Percentiles rank a stretch among this genome's conserved stretches.
These are phyloP conservation scores for Brachypterus glaber DNA, from an alignment of 2,888 invertebrate genomes.

Conservation along the genomic window DNA sequence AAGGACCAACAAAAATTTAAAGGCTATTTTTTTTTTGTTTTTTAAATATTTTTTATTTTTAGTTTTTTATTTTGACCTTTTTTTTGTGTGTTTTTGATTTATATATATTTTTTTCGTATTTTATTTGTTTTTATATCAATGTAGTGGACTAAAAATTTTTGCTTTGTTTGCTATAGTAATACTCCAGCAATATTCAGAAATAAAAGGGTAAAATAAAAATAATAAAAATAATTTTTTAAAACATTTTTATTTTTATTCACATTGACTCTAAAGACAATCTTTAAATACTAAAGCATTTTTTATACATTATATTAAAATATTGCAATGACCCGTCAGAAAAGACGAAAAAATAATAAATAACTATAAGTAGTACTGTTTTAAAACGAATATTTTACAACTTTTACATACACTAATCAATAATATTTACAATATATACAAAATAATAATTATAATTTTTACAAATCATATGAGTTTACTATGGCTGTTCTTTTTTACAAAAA, in stretches of 20 bases:
- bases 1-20: too few relatives aligned
- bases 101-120: too few relatives aligned
- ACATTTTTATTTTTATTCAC: constrained; percentile 31
- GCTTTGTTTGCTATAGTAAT: too few relatives aligned
- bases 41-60: too few relatives aligned
- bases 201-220: constrained; percentile 7
- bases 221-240: constrained; percentile 7
- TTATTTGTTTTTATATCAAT: too few relatives aligned
- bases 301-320: constrained; percentile 34
- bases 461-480: constrained; percentile 9
- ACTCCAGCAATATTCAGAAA: too few relatives aligned
- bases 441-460: constrained; percentile 15
- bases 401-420: constrained; percentile 17
- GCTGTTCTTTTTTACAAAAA: constrained; percentile 8
- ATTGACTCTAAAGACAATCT: constrained; percentile 33
- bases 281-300: constrained; percentile 33
- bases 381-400: constrained; percentile 24
- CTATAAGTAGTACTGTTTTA: constrained; percentile 22
- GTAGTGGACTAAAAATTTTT: too few relatives aligned
- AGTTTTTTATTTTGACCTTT: too few relatives aligned
- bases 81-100: too few relatives aligned
- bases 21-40: too few relatives aligned
- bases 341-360: constrained; percentile 31
- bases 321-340: constrained; percentile 36
- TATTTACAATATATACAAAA: constrained; percentile 18